Evolutionary conservation across 2,888 invertebrate species (phyloP).

Genomic region (Eilema depressum): DNA sequence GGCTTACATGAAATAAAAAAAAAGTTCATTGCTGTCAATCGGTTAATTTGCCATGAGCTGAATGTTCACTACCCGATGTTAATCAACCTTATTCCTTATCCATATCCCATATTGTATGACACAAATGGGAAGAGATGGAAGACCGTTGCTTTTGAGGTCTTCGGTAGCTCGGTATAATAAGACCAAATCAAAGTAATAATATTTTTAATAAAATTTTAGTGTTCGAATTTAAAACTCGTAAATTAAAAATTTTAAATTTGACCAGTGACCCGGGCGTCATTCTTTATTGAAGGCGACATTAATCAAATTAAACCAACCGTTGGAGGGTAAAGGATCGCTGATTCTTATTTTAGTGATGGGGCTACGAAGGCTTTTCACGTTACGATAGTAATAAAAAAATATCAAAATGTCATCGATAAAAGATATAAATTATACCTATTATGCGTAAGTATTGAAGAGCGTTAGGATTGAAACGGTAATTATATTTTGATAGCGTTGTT

Average conservation of each 20-base stretch:
- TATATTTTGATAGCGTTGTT: too few relatives aligned
- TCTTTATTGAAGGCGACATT: constrained; percentile 66
- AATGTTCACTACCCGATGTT: too few relatives aligned
- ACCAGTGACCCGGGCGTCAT: constrained; percentile 68
- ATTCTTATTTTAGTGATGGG: constrained; percentile 58
- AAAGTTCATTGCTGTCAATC: too few relatives aligned
- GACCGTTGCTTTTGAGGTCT: background rate
- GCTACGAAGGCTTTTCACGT: background rate
- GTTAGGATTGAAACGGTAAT: too few relatives aligned
- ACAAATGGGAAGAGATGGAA: background rate
- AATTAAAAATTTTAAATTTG: constrained; percentile 76
- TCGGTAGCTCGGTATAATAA: too few relatives aligned
- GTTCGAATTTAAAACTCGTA: constrained; percentile 75
- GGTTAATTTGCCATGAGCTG: too few relatives aligned
- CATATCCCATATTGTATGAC: background rate
- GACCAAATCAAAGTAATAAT: constrained; percentile 6
- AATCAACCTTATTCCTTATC: too few relatives aligned
- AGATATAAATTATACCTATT: too few relatives aligned
- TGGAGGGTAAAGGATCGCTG: constrained; percentile 69
- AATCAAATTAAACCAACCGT: constrained; percentile 80
- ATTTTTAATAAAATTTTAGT: constrained; percentile 69
- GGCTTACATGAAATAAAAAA: too few relatives aligned
- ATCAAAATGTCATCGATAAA: too few relatives aligned
- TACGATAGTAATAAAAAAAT: background rate
- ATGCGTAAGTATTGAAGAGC: too few relatives aligned